phyloP scores from a whole-genome alignment of 2,888 invertebrate genomes.

The Listrodromus nycthemerus region DNA sequence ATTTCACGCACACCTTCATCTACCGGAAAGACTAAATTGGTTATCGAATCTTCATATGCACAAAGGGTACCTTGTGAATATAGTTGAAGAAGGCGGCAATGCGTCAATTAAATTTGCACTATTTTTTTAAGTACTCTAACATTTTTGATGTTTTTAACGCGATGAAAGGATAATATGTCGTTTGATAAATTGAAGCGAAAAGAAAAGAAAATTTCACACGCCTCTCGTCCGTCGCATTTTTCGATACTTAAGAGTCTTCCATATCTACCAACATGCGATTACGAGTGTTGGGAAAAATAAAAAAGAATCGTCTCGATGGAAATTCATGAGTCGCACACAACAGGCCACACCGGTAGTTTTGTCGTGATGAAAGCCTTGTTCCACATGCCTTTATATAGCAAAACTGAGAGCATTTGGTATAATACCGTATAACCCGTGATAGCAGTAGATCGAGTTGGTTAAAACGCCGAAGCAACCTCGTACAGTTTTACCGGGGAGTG shows the following conservation, averaged over 20 bases:
- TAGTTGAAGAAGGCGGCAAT: neutral
- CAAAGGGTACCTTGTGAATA: neutral
- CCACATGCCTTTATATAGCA: constrained; percentile 78
- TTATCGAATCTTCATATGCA: neutral
- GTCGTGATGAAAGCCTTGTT: constrained; percentile 78
- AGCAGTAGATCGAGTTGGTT: constrained; percentile 52
- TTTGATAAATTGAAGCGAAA: neutral
- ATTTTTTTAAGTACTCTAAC: neutral
- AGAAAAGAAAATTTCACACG: constrained; percentile 17
- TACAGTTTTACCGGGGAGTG: constrained; percentile 34
- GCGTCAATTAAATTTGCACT: neutral
- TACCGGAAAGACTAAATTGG: neutral
- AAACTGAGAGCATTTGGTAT: constrained; percentile 60
- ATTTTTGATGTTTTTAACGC: neutral
- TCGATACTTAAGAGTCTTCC: constrained; percentile 18
- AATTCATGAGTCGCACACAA: constrained; percentile 59
- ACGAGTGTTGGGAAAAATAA: constrained; percentile 29
- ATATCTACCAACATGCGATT: constrained; percentile 28
- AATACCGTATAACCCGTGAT: constrained; percentile 49
- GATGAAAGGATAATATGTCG: neutral
- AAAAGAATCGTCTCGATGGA: constrained; percentile 50
- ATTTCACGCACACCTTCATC: neutral
- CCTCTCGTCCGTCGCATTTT: constrained; percentile 3
- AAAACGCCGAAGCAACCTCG: constrained; percentile 58
- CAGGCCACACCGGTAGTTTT: constrained; percentile 63